Evolutionary conservation across 1,140 invertebrate species (phyloP), one percentile per base, ranked within the genome.

Genomic region (Triops cancriformis): DNA sequence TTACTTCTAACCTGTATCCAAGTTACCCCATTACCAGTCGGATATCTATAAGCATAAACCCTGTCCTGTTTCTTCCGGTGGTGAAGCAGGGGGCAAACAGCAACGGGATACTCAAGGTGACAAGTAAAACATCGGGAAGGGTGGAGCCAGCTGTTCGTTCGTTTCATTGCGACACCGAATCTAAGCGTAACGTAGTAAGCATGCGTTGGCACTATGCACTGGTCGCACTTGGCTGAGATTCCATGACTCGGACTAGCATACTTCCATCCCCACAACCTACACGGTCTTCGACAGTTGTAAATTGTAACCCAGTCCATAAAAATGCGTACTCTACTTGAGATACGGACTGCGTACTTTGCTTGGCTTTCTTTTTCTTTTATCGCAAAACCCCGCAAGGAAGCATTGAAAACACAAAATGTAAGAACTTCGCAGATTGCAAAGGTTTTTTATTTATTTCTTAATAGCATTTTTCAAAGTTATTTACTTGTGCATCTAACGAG

Each of bases 61-160:
- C n/a, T 4, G 51, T 64, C 23, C 51, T 23, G 51, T 10, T 23
- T 23, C 10, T 64, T 64, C 51, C 51, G 51, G 18, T 64, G 51
- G 14, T 64, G 51, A 23, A 64, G 51, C 51, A 18, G 23, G 51
- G 10, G 18, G 31, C 31, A 37, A 7, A 14, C 10, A 64, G 51
- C 51, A 64, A 64, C 51, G 51, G 51, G 51, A 64, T 64, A 64
- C 7, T 64, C 51, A 64, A 64, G 51, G 51, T 64, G 51, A 64
- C 51, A 64, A 64, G 51, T n/a, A 64, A 64, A 64, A 0, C 18
- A 64, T 64, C 51, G 51, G n/a, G 18, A 64, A 64, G 51, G 51
- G 51, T 64, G 51, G 51, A 64, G 51, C 51, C 51, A 64, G 18
- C 23, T 64, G 51, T 64, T 64, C 51, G 18, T 64, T 64, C 51